Conservation (phyloP, 2,888 invertebrate genomes). For the Cyrtodaria siliqua region DNA sequence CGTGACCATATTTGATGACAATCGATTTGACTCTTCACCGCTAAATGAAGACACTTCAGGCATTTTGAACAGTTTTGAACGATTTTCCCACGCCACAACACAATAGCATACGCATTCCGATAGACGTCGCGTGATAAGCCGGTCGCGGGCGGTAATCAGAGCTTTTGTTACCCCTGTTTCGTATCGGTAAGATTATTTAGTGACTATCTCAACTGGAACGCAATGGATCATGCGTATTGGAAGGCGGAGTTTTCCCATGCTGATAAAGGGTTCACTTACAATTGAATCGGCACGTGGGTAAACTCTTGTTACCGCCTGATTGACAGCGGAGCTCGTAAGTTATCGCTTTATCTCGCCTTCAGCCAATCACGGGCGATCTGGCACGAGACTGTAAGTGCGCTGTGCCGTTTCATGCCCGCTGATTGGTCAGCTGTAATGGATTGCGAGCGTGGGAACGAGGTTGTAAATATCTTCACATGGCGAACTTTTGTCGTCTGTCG, state of each 20-base stretch:
- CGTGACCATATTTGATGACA: constrained; percentile 48
- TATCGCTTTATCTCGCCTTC: constrained; percentile 46
- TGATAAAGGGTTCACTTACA: constrained; percentile 71
- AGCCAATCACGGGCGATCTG: constrained; percentile 64
- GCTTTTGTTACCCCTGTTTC: constrained; percentile 53
- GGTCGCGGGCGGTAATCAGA: constrained; percentile 57
- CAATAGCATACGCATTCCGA: constrained; percentile 54
- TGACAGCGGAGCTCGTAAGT: constrained; percentile 66
- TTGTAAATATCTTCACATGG: constrained; percentile 77
- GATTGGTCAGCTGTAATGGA: constrained; percentile 76
- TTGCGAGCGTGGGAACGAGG: constrained; percentile 81
- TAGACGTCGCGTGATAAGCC: constrained; percentile 50
- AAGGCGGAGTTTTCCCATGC: constrained; percentile 83
- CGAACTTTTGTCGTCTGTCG: constrained; percentile 74
- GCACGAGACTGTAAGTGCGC: constrained; percentile 62
- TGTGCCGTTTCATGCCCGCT: constrained; percentile 30
- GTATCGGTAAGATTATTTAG: constrained; percentile 64
- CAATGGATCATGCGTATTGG: constrained; percentile 42
- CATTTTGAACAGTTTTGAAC: constrained; percentile 55
- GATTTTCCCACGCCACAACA: constrained; percentile 63
- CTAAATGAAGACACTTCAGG: constrained; percentile 59
- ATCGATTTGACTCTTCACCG: constrained; percentile 49
- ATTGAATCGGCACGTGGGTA: constrained; percentile 75
- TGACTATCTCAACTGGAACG: constrained; percentile 56
- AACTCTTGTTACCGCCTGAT: constrained; percentile 70